Percentiles rank a stretch among this genome's conserved stretches.
Conservation (phyloP, 1,140 invertebrate genomes). For the Plutomurus gul region DNA sequence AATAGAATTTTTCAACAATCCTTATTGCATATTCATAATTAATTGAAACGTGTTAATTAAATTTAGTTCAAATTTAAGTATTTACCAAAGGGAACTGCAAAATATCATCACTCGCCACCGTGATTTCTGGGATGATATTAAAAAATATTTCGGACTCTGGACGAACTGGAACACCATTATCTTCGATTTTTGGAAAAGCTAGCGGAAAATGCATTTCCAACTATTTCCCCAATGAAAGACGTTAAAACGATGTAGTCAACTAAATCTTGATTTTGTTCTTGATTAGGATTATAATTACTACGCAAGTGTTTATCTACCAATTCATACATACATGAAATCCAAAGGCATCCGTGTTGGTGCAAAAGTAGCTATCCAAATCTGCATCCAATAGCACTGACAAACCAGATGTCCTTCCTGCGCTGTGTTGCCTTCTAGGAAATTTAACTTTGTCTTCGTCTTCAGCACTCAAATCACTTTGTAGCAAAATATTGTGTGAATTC, state of each 20-base stretch:
- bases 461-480: too few species aligned
- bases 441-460: too few species aligned
- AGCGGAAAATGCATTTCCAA: not conserved
- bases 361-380: slow-evolving; percentile 73
- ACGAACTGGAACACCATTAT: slow-evolving; percentile 27
- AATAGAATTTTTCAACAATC: too few species aligned
- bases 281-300: too few species aligned
- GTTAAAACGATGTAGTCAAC: not conserved
- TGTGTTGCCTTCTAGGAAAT: not conserved
- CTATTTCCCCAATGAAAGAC: not conserved
- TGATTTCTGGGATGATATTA: not conserved
- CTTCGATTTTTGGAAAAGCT: not conserved
- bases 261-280: too few species aligned
- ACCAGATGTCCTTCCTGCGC: slow-evolving; percentile 5
- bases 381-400: slow-evolving; percentile 39
- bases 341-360: slow-evolving; percentile 73
- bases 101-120: not conserved
- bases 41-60: not conserved
- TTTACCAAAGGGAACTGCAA: not conserved
- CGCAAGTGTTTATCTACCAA: too few species aligned
- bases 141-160: not conserved
- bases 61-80: too few species aligned
- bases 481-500: not conserved
- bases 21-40: not conserved
- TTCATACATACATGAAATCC: slow-evolving; percentile 85